Base-by-base conservation (phyloP, 1,140 invertebrate species). In the Drosophila arizonae region DNA sequence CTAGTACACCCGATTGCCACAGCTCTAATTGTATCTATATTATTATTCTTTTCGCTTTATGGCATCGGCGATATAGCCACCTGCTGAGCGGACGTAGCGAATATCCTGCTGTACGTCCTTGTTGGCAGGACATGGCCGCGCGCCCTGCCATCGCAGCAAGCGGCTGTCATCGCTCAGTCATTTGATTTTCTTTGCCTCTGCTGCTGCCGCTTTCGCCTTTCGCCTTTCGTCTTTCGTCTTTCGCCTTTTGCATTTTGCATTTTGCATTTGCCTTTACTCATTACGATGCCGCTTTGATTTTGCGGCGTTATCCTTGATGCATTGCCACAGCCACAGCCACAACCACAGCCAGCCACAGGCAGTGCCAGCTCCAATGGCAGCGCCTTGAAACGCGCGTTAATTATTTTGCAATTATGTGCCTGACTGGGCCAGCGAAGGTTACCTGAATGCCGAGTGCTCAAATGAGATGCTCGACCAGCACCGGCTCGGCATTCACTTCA, bases 361-460 rank as follows among this genome's bases (percentile, higher is more conserved):
- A 58, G 6, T 24, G 36, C 10, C 15, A 36, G n/a, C 46, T 60
- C 60, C 65, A 58, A 3, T 24, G 36, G 6, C 15, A 36, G n/a
- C 46, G 67, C 60, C 51, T 58, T 54, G 69, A 58, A 60, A 57
- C 30, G 5, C 57, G 65, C 80, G 54, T 67, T 84, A 84, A 84
- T 86, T 81, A 76, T 63, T 62, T 80, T 70, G 68, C 73, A 84
- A 84, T 81, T 77, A 80, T 51, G 43, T 21, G 52, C 21, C 64
- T 39, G 41, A 55, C 56, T 68, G 50, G 46, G 26, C 46, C 30
- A 41, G 11, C 39, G 43, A 72, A 66, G 72, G 57, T 36, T 51
- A 48, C 39, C 15, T 0, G 4, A 9, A 6, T 17, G 11, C 36
- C 41, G 21, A 33, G 43, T 43, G 24, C 41, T 28, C 5, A 60